phyloP scores from a whole-genome alignment of 2,797 vertebrate species.

The Percopsis omiscomaycus region DNA sequence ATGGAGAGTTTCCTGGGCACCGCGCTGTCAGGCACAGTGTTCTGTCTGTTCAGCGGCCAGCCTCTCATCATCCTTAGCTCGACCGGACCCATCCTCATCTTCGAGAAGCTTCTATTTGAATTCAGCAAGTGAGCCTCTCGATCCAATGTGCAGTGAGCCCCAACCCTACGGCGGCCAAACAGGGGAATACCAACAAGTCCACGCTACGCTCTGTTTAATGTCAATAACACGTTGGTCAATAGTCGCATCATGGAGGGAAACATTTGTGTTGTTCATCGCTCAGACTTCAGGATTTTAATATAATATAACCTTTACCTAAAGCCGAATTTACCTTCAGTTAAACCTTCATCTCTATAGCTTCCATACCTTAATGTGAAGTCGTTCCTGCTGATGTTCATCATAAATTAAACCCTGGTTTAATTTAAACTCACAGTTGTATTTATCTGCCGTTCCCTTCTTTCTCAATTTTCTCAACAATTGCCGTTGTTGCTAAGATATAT shows the following conservation, averaged over 20 bases:
- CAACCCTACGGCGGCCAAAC: not conserved
- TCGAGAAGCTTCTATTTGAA: slow-evolving; percentile 96
- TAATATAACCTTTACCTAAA: too few species aligned
- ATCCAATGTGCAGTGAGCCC: not conserved
- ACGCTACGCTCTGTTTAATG: not conserved
- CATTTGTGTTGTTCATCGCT: not conserved
- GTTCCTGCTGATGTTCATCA: too few species aligned
- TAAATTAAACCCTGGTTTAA: too few species aligned
- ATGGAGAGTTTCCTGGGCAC: slow-evolving; percentile 99
- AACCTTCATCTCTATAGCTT: too few species aligned
- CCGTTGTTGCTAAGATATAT: too few species aligned
- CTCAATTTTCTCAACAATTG: too few species aligned
- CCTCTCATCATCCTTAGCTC: slow-evolving; percentile 99
- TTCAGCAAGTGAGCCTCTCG: slow-evolving; percentile 92
- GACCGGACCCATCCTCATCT: slow-evolving; percentile 98
- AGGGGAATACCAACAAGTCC: not conserved
- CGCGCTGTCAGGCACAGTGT: slow-evolving; percentile 88
- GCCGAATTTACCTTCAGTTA: too few species aligned
- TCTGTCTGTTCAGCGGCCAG: slow-evolving; percentile 92
- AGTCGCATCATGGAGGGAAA: slow-evolving; percentile 1
- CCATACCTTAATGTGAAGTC: too few species aligned
- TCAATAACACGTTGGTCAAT: slow-evolving; percentile 10
- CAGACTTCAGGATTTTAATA: not conserved
- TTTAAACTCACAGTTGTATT: not conserved
- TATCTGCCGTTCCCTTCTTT: too few species aligned